Evolutionary conservation across 1,140 invertebrate genomes (phyloP).

Genomic region (Pachyrhynchus sulphureomaculatus): DNA sequence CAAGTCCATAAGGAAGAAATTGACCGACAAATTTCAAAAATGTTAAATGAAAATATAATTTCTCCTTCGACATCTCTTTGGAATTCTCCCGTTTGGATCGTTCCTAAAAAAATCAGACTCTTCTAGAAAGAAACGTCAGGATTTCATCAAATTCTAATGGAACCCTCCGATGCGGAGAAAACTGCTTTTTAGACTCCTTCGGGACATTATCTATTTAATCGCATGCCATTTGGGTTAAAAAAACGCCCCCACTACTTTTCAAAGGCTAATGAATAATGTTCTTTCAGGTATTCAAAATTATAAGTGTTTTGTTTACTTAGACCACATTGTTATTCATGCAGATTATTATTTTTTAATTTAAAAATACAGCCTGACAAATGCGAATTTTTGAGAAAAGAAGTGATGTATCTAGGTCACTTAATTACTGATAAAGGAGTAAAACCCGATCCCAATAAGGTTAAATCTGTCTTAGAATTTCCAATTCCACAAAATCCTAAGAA

Average conservation of each 20-base stretch:
- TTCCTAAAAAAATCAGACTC: slow-evolving; percentile 40
- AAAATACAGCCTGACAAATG: slow-evolving; percentile 30
- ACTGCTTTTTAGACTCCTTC: slow-evolving; percentile 1
- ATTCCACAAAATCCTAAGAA: slow-evolving; percentile 38
- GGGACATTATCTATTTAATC: slow-evolving; percentile 36
- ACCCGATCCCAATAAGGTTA: slow-evolving; percentile 39
- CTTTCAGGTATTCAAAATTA: slow-evolving; percentile 26
- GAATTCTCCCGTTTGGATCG: slow-evolving; percentile 39
- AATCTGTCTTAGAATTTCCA: slow-evolving; percentile 35
- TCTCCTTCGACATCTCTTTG: slow-evolving; percentile 39
- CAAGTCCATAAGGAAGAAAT: slow-evolving; percentile 50
- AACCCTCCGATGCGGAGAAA: slow-evolving; percentile 18
- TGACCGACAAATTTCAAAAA: slow-evolving; percentile 47
- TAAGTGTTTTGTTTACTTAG: slow-evolving; percentile 21
- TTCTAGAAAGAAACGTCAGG: slow-evolving; percentile 36
- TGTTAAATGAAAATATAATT: slow-evolving; percentile 51
- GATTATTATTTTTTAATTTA: background rate
- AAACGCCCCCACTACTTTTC: slow-evolving; percentile 47
- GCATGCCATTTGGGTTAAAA: slow-evolving; percentile 50
- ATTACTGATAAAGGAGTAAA: slow-evolving; percentile 36
- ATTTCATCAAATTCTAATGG: slow-evolving; percentile 21
- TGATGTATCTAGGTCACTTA: slow-evolving; percentile 37
- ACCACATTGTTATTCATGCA: slow-evolving; percentile 25
- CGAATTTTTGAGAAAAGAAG: slow-evolving; percentile 41
- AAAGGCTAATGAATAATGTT: slow-evolving; percentile 40